Evolutionary conservation across 2,113 vertebrate species (phyloP).

Genomic region (Rhea pennata): DNA sequence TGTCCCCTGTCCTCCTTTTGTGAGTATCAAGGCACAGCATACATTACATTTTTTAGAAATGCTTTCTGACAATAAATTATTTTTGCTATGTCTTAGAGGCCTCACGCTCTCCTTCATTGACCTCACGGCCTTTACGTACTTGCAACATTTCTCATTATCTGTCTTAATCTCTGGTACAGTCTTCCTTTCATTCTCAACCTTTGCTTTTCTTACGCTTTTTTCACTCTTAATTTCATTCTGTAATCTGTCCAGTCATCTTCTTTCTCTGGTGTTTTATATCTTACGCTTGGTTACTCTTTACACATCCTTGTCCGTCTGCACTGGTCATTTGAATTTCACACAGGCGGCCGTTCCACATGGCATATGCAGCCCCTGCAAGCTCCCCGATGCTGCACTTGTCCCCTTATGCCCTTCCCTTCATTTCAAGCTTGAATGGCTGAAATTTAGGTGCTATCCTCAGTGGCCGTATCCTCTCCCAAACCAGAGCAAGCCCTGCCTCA

Average conservation of each 20-base stretch:
- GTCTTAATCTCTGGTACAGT: constrained; percentile 48
- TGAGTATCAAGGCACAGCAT: constrained; percentile 64
- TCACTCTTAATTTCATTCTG: constrained; percentile 39
- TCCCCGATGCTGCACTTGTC: background rate
- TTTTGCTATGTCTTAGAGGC: constrained; percentile 65
- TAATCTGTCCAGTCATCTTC: background rate
- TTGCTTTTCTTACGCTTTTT: constrained; percentile 57
- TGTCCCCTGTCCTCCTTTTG: constrained; percentile 76
- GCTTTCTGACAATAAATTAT: constrained; percentile 77
- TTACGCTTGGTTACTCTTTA: constrained; percentile 4
- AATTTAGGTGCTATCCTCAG: background rate
- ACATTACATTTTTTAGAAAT: constrained; percentile 70
- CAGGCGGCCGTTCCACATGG: background rate
- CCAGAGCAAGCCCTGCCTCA: background rate
- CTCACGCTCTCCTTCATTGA: constrained; percentile 31
- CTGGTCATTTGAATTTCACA: background rate
- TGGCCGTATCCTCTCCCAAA: background rate
- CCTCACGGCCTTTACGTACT: constrained; percentile 20
- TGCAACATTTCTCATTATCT: constrained; percentile 72
- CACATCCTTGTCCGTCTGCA: background rate
- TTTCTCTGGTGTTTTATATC: background rate
- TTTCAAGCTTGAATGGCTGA: background rate
- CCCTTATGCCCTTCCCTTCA: background rate
- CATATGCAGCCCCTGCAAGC: background rate
- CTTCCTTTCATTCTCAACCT: constrained; percentile 67